phyloP scores from a whole-genome alignment of 2,797 vertebrate species.

The Dryobates pubescens region DNA sequence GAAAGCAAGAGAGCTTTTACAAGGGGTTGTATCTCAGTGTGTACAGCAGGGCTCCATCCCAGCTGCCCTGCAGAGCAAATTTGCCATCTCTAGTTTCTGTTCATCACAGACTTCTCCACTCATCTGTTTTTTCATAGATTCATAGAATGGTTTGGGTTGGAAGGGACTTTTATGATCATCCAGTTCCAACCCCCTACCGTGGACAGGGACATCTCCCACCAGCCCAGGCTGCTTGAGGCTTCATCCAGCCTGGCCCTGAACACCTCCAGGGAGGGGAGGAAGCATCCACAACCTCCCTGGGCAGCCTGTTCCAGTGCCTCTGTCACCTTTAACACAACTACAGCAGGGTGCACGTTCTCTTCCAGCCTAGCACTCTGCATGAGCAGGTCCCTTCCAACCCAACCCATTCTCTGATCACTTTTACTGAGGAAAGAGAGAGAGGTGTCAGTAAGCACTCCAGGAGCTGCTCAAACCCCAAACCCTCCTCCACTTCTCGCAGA shows the following conservation, averaged over 20 bases:
- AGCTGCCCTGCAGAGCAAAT: background rate
- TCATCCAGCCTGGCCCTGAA: too few relatives aligned
- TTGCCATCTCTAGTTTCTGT: background rate
- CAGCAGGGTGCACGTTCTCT: background rate
- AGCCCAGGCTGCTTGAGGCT: too few relatives aligned
- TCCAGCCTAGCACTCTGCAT: background rate
- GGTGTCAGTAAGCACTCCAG: background rate
- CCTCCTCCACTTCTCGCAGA: background rate
- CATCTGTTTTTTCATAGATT: too few relatives aligned
- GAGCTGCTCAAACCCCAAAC: constrained; percentile 6
- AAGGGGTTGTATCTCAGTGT: background rate
- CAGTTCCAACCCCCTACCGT: too few relatives aligned
- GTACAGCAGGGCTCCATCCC: background rate
- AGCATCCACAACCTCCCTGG: too few relatives aligned
- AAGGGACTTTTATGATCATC: too few relatives aligned
- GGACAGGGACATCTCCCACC: too few relatives aligned
- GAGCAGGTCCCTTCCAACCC: too few relatives aligned
- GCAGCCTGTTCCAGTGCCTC: background rate
- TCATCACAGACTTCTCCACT: background rate
- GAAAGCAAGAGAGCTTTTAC: background rate
- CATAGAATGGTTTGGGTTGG: too few relatives aligned
- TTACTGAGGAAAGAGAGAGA: background rate
- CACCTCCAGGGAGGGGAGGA: too few relatives aligned
- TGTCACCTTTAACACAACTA: background rate
- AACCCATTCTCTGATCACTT: background rate